Conservation (phyloP, 2,888 invertebrate genomes). For the Serrognathus titanus region DNA sequence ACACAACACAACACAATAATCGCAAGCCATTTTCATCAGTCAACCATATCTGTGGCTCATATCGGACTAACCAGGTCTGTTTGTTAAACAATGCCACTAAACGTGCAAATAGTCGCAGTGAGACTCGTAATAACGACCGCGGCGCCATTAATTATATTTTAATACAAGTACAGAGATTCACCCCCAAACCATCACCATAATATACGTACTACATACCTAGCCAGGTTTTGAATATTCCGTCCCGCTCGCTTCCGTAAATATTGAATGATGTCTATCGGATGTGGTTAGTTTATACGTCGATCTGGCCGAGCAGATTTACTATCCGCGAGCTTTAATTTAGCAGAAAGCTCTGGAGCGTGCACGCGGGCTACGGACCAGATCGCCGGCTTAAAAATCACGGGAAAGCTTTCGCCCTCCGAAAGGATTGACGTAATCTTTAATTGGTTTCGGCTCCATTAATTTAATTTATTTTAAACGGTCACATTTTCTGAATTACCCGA, state of each 20-base stretch:
- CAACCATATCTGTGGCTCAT: slow-evolving; percentile 1
- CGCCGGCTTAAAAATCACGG: slow-evolving; percentile 9
- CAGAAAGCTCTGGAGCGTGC: slow-evolving; percentile 13
- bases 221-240: slow-evolving; percentile 1
- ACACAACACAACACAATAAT: slow-evolving; percentile 1
- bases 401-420: not conserved
- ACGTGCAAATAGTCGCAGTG: slow-evolving; percentile 14
- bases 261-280: slow-evolving; percentile 18
- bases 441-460: too few relatives aligned
- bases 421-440: too few relatives aligned
- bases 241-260: slow-evolving; percentile 12
- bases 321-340: slow-evolving; percentile 18
- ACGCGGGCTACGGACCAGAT: slow-evolving; percentile 8
- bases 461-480: too few relatives aligned
- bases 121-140: slow-evolving; percentile 2
- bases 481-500: too few relatives aligned
- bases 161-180: slow-evolving; percentile 14
- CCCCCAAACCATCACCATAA: not conserved
- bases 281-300: slow-evolving; percentile 18
- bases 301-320: slow-evolving; percentile 1
- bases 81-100: slow-evolving; percentile 10
- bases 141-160: slow-evolving; percentile 15
- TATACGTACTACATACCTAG: not conserved
- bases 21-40: slow-evolving; percentile 12
- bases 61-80: slow-evolving; percentile 13